Evolutionary conservation across 1,140 invertebrate species (phyloP).

Genomic region (Hormaphis cornu): DNA sequence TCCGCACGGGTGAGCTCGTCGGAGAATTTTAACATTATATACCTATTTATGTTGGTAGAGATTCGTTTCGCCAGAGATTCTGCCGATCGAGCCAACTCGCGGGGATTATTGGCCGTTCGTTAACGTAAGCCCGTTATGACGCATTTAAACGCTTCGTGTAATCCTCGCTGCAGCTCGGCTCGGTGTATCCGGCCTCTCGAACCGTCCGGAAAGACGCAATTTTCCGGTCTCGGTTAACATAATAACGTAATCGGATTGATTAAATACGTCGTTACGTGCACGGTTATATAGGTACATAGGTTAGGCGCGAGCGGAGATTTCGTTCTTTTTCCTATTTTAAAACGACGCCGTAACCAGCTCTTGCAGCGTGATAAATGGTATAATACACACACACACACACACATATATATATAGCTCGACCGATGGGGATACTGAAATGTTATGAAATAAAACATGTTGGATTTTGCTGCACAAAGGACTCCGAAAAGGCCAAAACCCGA

Average conservation of each 20-base stretch:
- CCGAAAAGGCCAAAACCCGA: too few species aligned
- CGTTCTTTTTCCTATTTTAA: neutral
- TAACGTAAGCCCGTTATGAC: conserved; percentile 25
- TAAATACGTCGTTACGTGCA: conserved; percentile 3
- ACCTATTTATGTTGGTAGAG: neutral
- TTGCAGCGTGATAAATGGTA: conserved; percentile 21
- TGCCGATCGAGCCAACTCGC: neutral
- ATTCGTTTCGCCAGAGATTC: neutral
- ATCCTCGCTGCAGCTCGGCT: conserved; percentile 16
- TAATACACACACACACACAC: too few species aligned
- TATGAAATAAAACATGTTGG: too few species aligned
- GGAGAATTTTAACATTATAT: neutral
- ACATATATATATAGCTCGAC: too few species aligned
- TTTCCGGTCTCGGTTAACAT: conserved; percentile 30
- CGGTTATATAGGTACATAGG: too few species aligned
- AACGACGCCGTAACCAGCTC: too few species aligned
- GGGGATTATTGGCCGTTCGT: conserved; percentile 3
- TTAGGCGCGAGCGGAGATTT: neutral
- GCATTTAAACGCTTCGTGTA: conserved; percentile 26
- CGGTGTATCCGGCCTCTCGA: conserved; percentile 9
- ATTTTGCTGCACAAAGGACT: too few species aligned
- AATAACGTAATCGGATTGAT: conserved; percentile 32
- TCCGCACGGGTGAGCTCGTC: too few species aligned
- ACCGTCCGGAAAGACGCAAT: conserved; percentile 29
- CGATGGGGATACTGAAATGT: too few species aligned